Evolutionary conservation across 2,113 vertebrate genomes (phyloP).

Genomic region (Anguilla rostrata): DNA sequence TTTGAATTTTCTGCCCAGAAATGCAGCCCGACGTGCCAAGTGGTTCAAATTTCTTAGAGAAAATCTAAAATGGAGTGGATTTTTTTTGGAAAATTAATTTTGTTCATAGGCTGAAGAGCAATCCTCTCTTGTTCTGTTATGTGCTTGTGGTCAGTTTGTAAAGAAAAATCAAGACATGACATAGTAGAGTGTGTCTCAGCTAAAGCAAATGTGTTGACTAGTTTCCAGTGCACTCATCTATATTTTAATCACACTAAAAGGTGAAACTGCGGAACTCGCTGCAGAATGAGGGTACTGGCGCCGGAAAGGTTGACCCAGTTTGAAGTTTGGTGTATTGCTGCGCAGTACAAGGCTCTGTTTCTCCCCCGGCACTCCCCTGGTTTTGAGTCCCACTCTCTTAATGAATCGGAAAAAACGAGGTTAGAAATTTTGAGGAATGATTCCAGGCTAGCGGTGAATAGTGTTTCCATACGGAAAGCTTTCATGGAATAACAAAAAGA

Average conservation of each 20-base stretch:
- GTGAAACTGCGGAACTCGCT: background rate
- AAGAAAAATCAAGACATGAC: background rate
- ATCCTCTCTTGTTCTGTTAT: background rate
- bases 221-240: background rate
- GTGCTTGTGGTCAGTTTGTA: background rate
- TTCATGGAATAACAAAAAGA: background rate
- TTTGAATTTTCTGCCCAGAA: constrained; percentile 1
- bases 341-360: background rate
- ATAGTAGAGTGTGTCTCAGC: background rate
- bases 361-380: background rate
- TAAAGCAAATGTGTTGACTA: background rate
- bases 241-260: background rate
- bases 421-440: background rate
- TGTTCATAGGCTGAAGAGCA: background rate
- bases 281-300: background rate
- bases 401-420: background rate
- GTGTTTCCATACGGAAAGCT: background rate
- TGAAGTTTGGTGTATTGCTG: background rate
- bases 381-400: background rate
- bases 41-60: background rate
- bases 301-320: constrained; percentile 4
- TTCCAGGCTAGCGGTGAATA: background rate
- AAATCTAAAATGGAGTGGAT: background rate
- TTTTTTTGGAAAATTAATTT: background rate
- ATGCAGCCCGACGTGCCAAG: background rate